These are phyloP conservation scores for Petrosia ficiformis DNA, from an alignment of 37 sponge, comb jelly and placozoan genomes.

Conservation along the genomic window DNA sequence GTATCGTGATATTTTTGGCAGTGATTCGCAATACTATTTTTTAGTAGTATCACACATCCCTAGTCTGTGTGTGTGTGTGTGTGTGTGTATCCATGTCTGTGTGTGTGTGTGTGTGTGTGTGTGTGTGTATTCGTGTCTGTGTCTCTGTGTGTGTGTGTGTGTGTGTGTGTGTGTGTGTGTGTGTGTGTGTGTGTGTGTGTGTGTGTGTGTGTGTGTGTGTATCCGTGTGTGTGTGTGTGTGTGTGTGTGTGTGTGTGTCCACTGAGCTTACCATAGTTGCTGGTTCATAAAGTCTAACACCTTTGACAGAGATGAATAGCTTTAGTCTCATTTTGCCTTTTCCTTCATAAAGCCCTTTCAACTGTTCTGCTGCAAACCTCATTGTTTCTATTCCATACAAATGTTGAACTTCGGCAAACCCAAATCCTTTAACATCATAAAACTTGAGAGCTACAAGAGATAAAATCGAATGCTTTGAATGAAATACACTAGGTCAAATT, in stretches of 20 bases:
- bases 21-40: too few relatives aligned
- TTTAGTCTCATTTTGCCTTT: conserved; percentile 80
- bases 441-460: conserved; percentile 62
- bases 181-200: too few relatives aligned
- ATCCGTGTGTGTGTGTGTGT: neutral
- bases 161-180: too few relatives aligned
- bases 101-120: too few relatives aligned
- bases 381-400: conserved; percentile 82
- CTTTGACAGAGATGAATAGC: conserved; percentile 81
- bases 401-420: conserved; percentile 86
- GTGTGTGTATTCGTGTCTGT: too few relatives aligned
- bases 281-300: conserved; percentile 73
- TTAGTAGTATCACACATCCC: too few relatives aligned
- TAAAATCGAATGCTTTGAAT: too few relatives aligned
- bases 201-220: too few relatives aligned
- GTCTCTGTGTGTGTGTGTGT: too few relatives aligned
- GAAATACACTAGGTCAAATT: neutral
- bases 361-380: conserved; percentile 65
- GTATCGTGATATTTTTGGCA: too few relatives aligned
- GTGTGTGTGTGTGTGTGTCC: neutral
- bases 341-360: conserved; percentile 78
- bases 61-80: too few relatives aligned
- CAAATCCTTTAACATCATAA: conserved; percentile 84
- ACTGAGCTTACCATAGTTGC: conserved; percentile 49
- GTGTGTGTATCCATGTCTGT: too few relatives aligned